Percentiles rank a stretch among this genome's conserved stretches.
Conservation (phyloP, 2,888 invertebrate genomes). For the Venustoraphidia nigricollis region DNA sequence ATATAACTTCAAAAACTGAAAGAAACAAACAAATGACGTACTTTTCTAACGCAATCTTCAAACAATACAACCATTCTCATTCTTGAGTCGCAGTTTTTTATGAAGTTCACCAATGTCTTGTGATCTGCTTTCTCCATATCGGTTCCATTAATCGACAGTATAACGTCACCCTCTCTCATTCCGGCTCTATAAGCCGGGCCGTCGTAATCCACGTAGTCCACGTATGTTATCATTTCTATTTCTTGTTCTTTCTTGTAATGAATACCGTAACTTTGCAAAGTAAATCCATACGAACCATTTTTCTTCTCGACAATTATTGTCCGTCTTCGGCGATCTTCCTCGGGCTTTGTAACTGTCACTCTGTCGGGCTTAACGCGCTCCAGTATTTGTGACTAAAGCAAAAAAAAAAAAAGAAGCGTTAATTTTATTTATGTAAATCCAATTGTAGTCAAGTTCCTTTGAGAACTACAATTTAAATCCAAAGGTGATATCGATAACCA, state of each 20-base stretch:
- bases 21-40: slow-evolving; percentile 21
- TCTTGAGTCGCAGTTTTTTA: slow-evolving; percentile 73
- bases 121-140: slow-evolving; percentile 94
- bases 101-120: slow-evolving; percentile 79
- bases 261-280: slow-evolving; percentile 92
- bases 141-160: slow-evolving; percentile 88
- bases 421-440: no score
- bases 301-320: slow-evolving; percentile 87
- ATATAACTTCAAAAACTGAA: no score
- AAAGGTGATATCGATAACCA: no score
- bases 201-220: slow-evolving; percentile 87
- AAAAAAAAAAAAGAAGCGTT: background rate
- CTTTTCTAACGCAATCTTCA: slow-evolving; percentile 91
- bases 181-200: slow-evolving; percentile 87
- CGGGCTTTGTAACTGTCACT: slow-evolving; percentile 51
- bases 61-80: slow-evolving; percentile 95
- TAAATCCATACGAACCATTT: slow-evolving; percentile 86
- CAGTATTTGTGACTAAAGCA: slow-evolving; percentile 42
- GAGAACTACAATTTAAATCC: no score
- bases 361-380: slow-evolving; percentile 60
- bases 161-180: slow-evolving; percentile 92
- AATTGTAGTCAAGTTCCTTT: no score
- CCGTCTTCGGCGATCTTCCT: slow-evolving; percentile 74
- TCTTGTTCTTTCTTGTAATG: slow-evolving; percentile 89
- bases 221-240: slow-evolving; percentile 92